phyloP scores from a whole-genome alignment of 2,797 vertebrate genomes.

The Urocyon cinereoargenteus region DNA sequence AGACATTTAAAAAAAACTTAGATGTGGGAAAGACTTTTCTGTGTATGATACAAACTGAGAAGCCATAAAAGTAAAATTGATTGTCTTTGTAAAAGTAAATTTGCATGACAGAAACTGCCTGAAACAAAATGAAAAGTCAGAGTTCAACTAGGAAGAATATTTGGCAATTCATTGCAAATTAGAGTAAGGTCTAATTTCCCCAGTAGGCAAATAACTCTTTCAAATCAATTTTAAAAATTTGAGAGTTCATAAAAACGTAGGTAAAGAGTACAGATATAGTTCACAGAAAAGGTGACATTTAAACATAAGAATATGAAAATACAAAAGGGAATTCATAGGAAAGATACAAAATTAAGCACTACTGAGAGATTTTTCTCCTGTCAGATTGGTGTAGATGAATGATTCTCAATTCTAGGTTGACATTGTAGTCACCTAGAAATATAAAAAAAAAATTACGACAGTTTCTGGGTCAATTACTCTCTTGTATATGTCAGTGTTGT shows the following conservation, averaged over 20 bases:
- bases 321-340: neutral
- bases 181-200: neutral
- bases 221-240: neutral
- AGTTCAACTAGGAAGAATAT: slow-evolving; percentile 30
- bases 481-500: neutral
- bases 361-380: neutral
- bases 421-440: neutral
- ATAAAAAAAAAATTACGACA: neutral
- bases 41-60: neutral
- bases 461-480: neutral
- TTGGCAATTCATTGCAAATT: neutral
- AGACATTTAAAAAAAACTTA: neutral
- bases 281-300: neutral
- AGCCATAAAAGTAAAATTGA: neutral
- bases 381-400: neutral
- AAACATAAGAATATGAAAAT: slow-evolving; percentile 13
- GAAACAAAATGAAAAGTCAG: neutral
- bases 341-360: neutral
- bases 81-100: slow-evolving; percentile 11
- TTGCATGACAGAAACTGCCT: neutral
- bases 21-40: neutral
- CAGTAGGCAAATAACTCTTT: neutral
- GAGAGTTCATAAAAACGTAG: neutral
- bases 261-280: neutral
- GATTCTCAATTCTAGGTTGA: neutral